These are phyloP conservation scores for Terebella lapidaria DNA, from an alignment of 2,888 invertebrate genomes.

Conservation along the genomic window DNA sequence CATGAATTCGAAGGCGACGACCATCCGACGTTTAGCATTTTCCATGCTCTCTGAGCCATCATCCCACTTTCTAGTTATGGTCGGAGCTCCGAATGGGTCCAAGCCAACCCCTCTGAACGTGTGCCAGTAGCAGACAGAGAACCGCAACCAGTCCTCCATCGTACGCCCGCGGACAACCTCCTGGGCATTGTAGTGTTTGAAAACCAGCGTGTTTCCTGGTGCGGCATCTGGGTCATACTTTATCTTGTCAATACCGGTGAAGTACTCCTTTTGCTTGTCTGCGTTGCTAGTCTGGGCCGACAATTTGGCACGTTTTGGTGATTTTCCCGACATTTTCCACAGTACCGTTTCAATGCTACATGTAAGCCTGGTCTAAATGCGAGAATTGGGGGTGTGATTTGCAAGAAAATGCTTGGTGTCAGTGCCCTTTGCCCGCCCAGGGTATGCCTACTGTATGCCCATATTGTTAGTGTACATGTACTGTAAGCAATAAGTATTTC, in stretches of 20 bases:
- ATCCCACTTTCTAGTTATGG: slow-evolving; percentile 59
- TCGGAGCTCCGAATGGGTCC: slow-evolving; percentile 56
- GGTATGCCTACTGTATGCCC: too few species aligned
- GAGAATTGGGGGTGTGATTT: too few species aligned
- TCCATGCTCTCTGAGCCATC: slow-evolving; percentile 60
- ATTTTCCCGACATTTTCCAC: too few species aligned
- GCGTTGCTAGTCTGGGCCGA: too few species aligned
- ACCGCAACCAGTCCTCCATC: slow-evolving; percentile 67
- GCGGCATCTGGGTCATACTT: slow-evolving; percentile 60
- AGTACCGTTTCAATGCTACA: too few species aligned
- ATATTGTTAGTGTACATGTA: too few species aligned
- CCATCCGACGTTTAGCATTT: slow-evolving; percentile 60
- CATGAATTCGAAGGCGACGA: slow-evolving; percentile 64
- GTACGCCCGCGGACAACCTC: slow-evolving; percentile 58
- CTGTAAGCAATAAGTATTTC: too few species aligned
- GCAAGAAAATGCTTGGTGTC: too few species aligned
- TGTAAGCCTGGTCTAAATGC: too few species aligned
- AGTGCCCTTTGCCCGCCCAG: too few species aligned
- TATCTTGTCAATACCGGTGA: slow-evolving; percentile 48
- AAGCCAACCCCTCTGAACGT: slow-evolving; percentile 52
- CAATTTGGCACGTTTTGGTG: too few species aligned
- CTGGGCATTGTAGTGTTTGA: slow-evolving; percentile 60
- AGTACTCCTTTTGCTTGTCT: too few species aligned
- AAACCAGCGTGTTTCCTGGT: slow-evolving; percentile 57
- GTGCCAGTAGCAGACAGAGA: slow-evolving; percentile 61